phyloP scores from a whole-genome alignment of 2,888 invertebrate genomes.

The Drosophila peninsularis region DNA sequence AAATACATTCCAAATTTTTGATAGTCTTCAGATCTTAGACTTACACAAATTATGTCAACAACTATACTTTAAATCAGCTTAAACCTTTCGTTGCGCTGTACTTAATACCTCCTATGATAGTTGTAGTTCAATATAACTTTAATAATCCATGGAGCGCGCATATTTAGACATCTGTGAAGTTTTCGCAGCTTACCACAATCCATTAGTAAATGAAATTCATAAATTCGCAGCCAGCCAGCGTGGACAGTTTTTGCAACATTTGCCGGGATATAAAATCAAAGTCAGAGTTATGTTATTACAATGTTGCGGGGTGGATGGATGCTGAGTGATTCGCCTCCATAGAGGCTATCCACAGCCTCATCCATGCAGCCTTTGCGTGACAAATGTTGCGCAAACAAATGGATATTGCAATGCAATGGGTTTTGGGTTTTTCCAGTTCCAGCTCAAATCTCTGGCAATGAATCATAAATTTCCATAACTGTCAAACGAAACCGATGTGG shows the following conservation, averaged over 20 bases:
- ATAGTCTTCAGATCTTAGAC: not conserved
- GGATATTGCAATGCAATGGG: conserved; percentile 61
- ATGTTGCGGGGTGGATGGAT: conserved; percentile 60
- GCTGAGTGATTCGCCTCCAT: conserved; percentile 53
- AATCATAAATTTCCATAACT: conserved; percentile 79
- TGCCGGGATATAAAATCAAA: conserved; percentile 61
- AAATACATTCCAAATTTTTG: no score
- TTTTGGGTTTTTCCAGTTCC: conserved; percentile 30
- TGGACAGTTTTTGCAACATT: conserved; percentile 68
- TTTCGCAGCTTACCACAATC: conserved; percentile 64
- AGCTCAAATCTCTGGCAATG: conserved; percentile 53
- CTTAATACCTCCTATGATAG: not conserved
- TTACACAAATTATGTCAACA: no score
- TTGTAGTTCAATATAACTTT: conserved; percentile 35
- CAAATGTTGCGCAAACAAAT: conserved; percentile 81
- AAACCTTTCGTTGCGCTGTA: not conserved
- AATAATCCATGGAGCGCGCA: conserved; percentile 57
- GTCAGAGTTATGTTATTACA: conserved; percentile 62
- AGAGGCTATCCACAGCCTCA: not conserved
- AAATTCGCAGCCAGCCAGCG: conserved; percentile 54
- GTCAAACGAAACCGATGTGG: conserved; percentile 54
- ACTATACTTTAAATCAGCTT: not conserved
- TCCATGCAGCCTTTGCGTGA: conserved; percentile 56
- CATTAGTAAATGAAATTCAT: conserved; percentile 81
- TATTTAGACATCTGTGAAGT: conserved; percentile 70